These are phyloP conservation scores for Pollimyrus isidori DNA, from an alignment of 2,113 vertebrate species.

Conservation along the genomic window DNA sequence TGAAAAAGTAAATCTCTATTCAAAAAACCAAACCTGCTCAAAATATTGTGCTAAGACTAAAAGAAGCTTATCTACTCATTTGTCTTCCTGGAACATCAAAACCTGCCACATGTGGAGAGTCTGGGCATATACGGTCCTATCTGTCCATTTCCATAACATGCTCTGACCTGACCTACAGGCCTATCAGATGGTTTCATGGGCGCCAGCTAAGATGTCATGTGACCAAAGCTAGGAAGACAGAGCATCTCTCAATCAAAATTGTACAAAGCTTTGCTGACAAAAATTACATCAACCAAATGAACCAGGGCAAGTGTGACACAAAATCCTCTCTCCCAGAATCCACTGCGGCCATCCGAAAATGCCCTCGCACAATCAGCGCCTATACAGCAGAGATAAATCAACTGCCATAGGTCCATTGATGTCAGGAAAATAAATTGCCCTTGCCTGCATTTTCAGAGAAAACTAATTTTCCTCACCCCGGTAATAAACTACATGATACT, in stretches of 20 bases:
- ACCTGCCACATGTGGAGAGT: background rate
- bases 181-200: background rate
- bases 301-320: background rate
- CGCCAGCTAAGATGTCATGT: background rate
- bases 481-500: conserved; percentile 49
- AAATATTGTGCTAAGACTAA: background rate
- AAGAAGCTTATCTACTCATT: background rate
- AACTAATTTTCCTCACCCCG: conserved; percentile 53
- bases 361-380: conserved; percentile 46
- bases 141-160: background rate
- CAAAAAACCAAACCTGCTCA: background rate
- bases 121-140: background rate
- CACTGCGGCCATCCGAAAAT: conserved; percentile 22
- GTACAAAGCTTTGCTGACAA: background rate
- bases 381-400: conserved; percentile 51
- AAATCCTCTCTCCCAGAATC: conserved; percentile 18
- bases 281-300: conserved; percentile 20
- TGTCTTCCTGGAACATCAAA: background rate
- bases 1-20: background rate
- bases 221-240: background rate
- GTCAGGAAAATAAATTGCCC: conserved; percentile 52
- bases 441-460: conserved; percentile 48
- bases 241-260: conserved; percentile 11
- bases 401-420: conserved; percentile 46
- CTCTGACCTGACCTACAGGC: background rate